phyloP scores from a whole-genome alignment of 2,888 invertebrate genomes.

The Oasisia sp. region DNA sequence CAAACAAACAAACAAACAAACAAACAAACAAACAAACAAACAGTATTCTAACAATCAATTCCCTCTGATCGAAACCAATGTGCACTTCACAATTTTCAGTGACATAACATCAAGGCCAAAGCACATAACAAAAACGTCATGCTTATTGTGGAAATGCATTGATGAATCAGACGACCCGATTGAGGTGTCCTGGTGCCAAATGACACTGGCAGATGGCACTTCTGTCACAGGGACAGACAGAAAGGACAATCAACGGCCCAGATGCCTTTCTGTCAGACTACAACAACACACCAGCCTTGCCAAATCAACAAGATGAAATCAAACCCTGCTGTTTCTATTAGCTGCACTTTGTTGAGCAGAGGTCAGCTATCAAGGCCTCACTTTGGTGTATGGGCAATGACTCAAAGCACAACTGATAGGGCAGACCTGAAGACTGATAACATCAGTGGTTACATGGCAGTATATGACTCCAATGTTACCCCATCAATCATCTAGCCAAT shows the following conservation, averaged over 20 bases:
- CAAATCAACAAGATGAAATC: conserved; percentile 17
- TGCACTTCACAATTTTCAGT: not conserved
- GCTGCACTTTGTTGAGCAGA: not conserved
- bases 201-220: not conserved
- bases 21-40: not conserved
- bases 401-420: not conserved
- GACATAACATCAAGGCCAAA: not conserved
- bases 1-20: too few relatives aligned
- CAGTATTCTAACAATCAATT: not conserved
- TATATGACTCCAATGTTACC: not conserved
- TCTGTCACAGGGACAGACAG: not conserved
- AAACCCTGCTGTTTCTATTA: not conserved
- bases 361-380: not conserved
- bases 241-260: not conserved
- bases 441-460: not conserved
- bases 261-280: not conserved
- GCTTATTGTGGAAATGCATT: not conserved
- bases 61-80: not conserved
- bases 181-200: not conserved
- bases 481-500: not conserved
- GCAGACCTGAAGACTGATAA: not conserved
- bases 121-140: too few relatives aligned
- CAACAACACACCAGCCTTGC: not conserved
- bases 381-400: not conserved
- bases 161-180: not conserved